phyloP scores from a whole-genome alignment of 2,113 vertebrate genomes.

The Cyprinus carpio region DNA sequence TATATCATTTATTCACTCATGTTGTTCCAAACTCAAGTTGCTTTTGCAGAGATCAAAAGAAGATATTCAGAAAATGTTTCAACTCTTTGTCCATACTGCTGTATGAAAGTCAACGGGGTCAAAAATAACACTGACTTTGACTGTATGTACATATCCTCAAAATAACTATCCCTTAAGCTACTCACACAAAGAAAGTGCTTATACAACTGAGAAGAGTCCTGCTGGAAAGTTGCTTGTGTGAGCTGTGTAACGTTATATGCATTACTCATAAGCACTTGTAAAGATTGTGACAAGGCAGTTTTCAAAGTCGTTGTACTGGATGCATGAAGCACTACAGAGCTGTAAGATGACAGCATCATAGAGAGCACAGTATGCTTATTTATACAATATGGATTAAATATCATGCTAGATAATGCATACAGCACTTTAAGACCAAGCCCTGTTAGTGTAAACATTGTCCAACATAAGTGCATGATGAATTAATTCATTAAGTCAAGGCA shows the following conservation, averaged over 20 bases:
- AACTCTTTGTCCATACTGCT: not conserved
- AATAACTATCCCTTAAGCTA: not conserved
- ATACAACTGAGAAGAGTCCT: not conserved
- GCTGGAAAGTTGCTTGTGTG: not conserved
- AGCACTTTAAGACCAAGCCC: not conserved
- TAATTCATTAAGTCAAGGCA: not conserved
- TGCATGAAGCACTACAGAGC: not conserved
- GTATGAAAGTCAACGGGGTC: not conserved
- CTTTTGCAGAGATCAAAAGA: not conserved
- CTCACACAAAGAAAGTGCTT: not conserved
- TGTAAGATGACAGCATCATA: not conserved
- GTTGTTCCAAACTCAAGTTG: not conserved
- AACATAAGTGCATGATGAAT: not conserved
- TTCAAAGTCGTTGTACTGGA: not conserved
- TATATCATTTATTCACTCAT: not conserved
- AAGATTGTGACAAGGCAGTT: not conserved
- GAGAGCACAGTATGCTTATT: not conserved
- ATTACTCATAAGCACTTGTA: not conserved
- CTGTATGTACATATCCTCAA: not conserved
- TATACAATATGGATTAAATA: not conserved
- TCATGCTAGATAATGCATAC: not conserved
- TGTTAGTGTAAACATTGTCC: not conserved
- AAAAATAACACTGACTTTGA: not conserved
- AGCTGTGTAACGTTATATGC: not conserved
- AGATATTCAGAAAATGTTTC: not conserved